Evolutionary conservation across 2,113 vertebrate genomes (phyloP), one percentile per base, ranked within the genome.

Genomic region (Cololabis saira): DNA sequence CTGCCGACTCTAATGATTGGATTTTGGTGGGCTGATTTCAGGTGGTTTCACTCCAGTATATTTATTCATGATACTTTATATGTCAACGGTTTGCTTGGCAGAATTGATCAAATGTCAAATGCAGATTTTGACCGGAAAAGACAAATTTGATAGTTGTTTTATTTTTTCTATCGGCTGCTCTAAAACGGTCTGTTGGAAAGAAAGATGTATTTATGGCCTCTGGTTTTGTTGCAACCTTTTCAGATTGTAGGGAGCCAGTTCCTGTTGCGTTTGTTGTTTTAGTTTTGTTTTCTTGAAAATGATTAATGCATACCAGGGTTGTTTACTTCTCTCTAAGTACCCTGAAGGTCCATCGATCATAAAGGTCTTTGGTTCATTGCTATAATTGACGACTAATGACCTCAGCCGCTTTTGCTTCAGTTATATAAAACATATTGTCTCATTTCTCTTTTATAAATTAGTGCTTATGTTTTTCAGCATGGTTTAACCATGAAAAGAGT

Each of bases 281-380:
- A 24, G 62, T 71, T 11, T 37, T 27, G 24, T 27, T n/a, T n/a
- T n/a, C 24, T 79, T 49, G 7, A 21, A 15, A 62, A 65, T 45
- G 5, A 44, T 43, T 24, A 27, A 40, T 73, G 61, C 54, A 61
- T 47, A 50, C 48, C 12, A n/a, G 2, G 14, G 18, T 37, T 54
- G 7, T 62, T 62, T 57, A 22, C 18, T 72, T 72, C 50, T 49
- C 17, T 62, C 62, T 63, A 22, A 30, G 49, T 41, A 52, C 9
- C 37, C 52, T 54, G 13, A 61, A 53, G 41, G 55, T 69, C 48
- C 27, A 8, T 22, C 52, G 5, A 52, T 55, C 49, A 19, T 16
- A 37, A 43, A 33, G 40, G 18, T 41, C 57, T 56, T 43, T 41
- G 63, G 58, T 69, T 73, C 54, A 61, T 53, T 67, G 48, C 62